phyloP scores from a whole-genome alignment of 92 coral and sea anemone species.

The Plumapathes pennacea region DNA sequence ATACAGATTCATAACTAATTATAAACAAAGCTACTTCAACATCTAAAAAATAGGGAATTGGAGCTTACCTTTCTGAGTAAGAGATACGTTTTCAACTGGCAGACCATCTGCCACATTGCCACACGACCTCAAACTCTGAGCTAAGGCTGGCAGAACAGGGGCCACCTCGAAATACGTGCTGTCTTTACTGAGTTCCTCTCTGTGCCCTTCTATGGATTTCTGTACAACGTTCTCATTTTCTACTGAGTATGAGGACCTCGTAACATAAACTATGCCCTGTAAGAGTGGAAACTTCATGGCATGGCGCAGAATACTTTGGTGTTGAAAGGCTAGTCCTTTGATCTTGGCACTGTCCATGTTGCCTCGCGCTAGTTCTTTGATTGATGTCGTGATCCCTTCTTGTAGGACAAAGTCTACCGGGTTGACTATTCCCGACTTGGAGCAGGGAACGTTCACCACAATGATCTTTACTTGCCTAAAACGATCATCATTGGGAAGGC shows the following conservation, averaged over 20 bases:
- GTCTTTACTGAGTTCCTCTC: conserved; percentile 61
- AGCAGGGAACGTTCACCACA: conserved; percentile 85
- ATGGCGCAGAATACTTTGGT: conserved; percentile 73
- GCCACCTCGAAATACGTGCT: conserved; percentile 55
- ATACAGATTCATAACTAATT: too few relatives aligned
- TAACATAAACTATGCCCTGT: conserved; percentile 82
- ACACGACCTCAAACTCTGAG: conserved; percentile 54
- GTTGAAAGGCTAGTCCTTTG: conserved; percentile 85
- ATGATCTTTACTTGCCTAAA: conserved; percentile 75
- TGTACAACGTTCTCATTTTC: conserved; percentile 87
- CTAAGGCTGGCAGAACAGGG: conserved; percentile 75
- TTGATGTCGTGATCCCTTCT: conserved; percentile 84
- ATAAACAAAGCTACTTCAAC: too few relatives aligned
- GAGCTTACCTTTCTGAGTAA: conserved; percentile 37
- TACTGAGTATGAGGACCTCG: conserved; percentile 69
- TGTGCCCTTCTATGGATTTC: conserved; percentile 70
- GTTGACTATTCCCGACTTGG: conserved; percentile 90
- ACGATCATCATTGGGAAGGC: conserved; percentile 88
- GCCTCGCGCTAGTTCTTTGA: conserved; percentile 83
- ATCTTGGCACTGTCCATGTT: conserved; percentile 57
- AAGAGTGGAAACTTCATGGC: conserved; percentile 87
- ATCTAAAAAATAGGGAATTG: too few relatives aligned
- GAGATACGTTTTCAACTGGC: conserved; percentile 28
- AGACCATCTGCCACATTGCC: conserved; percentile 38
- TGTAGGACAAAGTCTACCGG: conserved; percentile 94